Evolutionary conservation across 2,888 invertebrate species (phyloP).

Genomic region (Balanococcus diminutus): DNA sequence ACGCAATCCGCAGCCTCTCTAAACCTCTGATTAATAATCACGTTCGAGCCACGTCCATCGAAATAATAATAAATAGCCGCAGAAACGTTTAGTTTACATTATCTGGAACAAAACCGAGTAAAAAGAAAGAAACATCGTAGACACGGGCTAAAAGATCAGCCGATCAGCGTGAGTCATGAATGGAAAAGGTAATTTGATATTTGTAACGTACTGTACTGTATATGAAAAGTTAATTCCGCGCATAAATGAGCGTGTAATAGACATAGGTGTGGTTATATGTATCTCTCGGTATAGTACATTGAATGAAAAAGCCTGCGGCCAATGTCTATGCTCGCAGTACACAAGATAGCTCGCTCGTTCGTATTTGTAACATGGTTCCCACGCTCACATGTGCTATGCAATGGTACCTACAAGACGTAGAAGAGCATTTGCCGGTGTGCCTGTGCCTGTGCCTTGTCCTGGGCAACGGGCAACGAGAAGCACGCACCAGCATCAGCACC

Average conservation of each 20-base stretch:
- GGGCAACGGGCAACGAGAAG: neutral
- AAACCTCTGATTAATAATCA: neutral
- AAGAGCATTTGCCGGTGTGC: neutral
- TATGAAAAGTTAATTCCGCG: constrained; percentile 28
- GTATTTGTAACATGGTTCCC: constrained; percentile 32
- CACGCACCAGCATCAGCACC: neutral
- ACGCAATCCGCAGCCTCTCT: no score
- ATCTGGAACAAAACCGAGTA: neutral
- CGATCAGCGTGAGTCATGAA: constrained; percentile 11
- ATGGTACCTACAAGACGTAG: no score
- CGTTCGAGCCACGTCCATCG: neutral
- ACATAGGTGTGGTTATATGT: constrained; percentile 14
- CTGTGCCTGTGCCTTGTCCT: neutral
- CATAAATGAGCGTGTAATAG: constrained; percentile 38
- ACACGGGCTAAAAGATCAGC: constrained; percentile 3
- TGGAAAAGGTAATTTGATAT: constrained; percentile 40
- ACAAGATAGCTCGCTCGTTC: no score
- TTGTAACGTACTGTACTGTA: neutral
- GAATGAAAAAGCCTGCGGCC: constrained; percentile 6
- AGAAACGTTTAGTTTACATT: no score
- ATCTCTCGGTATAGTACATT: constrained; percentile 19
- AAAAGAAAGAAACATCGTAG: neutral
- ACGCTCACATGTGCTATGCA: constrained; percentile 32
- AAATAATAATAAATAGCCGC: no score
- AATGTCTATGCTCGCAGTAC: neutral